A percentile compares a stretch with the other conserved stretches of the same genome.
phyloP scores from a whole-genome alignment of 30 jellyfish, hydroid and myxozoan species.

The Cassiopea andromeda region DNA sequence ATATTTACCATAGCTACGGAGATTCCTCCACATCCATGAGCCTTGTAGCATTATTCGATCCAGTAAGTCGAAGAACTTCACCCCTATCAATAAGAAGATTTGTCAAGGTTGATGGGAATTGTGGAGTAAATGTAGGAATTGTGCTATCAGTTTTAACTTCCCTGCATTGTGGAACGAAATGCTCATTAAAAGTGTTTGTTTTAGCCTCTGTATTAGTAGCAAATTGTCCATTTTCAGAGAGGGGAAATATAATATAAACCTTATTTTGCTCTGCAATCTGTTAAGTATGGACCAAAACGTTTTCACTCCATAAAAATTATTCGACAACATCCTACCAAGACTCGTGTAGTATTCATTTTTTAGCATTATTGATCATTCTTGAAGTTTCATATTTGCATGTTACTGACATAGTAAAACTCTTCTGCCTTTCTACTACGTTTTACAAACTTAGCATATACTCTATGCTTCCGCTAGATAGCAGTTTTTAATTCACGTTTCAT shows the following conservation, averaged over 20 bases:
- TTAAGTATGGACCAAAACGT: constrained; percentile 53
- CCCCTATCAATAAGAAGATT: constrained; percentile 19
- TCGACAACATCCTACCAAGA: constrained; percentile 60
- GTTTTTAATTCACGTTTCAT: constrained; percentile 58
- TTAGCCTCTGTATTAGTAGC: constrained; percentile 43
- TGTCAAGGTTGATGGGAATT: constrained; percentile 18
- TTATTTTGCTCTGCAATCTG: constrained; percentile 49
- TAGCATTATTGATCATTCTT: constrained; percentile 46
- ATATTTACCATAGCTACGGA: constrained; percentile 48
- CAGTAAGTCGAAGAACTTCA: constrained; percentile 23
- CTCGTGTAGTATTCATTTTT: constrained; percentile 31
- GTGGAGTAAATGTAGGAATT: constrained; percentile 52
- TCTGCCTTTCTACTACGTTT: constrained; percentile 59
- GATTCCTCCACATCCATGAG: constrained; percentile 49
- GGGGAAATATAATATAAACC: constrained; percentile 45
- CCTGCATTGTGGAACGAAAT: constrained; percentile 45
- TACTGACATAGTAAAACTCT: constrained; percentile 48
- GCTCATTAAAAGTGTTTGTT: constrained; percentile 49
- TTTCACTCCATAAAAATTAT: constrained; percentile 49
- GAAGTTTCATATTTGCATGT: constrained; percentile 29
- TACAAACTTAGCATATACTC: constrained; percentile 50
- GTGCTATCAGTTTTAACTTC: constrained; percentile 51
- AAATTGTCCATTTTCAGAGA: constrained; percentile 35
- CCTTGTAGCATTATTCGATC: constrained; percentile 50
- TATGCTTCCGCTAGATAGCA: constrained; percentile 60